Percentiles rank a stretch among this genome's conserved stretches.
Conservation (phyloP, 2,888 invertebrate species). For the Cosmorhoe ocellata region DNA sequence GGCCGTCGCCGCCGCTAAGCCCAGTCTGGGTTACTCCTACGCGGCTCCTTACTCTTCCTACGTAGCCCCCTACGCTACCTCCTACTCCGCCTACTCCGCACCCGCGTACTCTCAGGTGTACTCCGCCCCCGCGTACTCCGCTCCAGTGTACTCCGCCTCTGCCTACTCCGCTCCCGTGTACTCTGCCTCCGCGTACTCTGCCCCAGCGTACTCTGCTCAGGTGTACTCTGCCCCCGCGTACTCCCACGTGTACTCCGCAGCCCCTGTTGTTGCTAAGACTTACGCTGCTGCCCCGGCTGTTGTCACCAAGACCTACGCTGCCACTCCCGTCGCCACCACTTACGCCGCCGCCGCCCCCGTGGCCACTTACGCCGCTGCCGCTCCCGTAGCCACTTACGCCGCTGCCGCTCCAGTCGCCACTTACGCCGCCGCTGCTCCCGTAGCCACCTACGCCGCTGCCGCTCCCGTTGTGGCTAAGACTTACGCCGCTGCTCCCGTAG, state of each 20-base stretch:
- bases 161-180: too few species aligned
- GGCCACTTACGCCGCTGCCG: constrained; percentile 20
- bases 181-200: too few species aligned
- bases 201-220: neutral
- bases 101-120: constrained; percentile 30
- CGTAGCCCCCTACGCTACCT: constrained; percentile 13
- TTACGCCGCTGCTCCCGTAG: constrained; percentile 6
- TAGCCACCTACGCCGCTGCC: constrained; percentile 10
- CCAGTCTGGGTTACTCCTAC: constrained; percentile 32
- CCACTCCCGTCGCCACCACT: constrained; percentile 9
- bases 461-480: constrained; percentile 3
- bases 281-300: constrained; percentile 6
- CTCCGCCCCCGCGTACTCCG: too few species aligned
- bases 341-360: constrained; percentile 8
- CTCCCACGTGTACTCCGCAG: neutral
- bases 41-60: constrained; percentile 15
- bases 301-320: constrained; percentile 5
- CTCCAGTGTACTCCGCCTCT: too few species aligned
- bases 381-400: constrained; percentile 54
- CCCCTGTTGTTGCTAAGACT: constrained; percentile 1
- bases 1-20: constrained; percentile 62
- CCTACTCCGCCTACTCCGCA: constrained; percentile 32
- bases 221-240: neutral
- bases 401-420: constrained; percentile 26
- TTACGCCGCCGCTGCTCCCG: neutral